Evolutionary conservation across 2,888 invertebrate genomes (phyloP).

Genomic region (Nymphalis polychloros): DNA sequence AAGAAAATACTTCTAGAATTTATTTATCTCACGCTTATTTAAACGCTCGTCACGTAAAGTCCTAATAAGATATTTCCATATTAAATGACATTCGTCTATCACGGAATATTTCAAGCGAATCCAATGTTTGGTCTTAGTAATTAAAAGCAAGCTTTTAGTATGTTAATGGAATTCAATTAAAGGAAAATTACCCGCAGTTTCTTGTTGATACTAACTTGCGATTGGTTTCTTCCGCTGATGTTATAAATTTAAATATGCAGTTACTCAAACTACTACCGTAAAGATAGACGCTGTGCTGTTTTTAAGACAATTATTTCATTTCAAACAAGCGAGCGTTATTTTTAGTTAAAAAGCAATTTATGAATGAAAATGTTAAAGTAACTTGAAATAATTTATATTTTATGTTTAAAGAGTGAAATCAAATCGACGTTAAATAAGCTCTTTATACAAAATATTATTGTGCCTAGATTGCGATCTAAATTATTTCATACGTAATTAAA

Average conservation of each 20-base stretch:
- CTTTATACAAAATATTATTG: not conserved
- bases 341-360: not conserved
- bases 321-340: constrained; percentile 9
- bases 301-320: constrained; percentile 16
- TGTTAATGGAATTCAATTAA: constrained; percentile 75
- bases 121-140: constrained; percentile 59
- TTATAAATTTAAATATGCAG: constrained; percentile 55
- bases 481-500: constrained; percentile 8
- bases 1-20: not conserved
- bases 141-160: constrained; percentile 69
- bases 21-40: constrained; percentile 3
- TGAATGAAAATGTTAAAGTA: not conserved
- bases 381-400: not conserved
- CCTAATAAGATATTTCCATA: constrained; percentile 53
- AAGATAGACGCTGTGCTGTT: constrained; percentile 20
- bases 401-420: not conserved
- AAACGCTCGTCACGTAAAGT: constrained; percentile 28
- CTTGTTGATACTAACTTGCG: constrained; percentile 60
- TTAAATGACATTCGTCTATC: constrained; percentile 51
- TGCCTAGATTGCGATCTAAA: not conserved
- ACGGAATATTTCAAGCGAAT: constrained; percentile 51
- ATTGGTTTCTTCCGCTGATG: constrained; percentile 56
- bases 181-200: constrained; percentile 64
- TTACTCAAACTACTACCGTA: constrained; percentile 27
- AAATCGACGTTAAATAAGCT: not conserved